Evolutionary conservation across 2,113 vertebrate genomes (phyloP), one percentile per base, ranked within the genome.

Genomic region (Clarias magur): DNA sequence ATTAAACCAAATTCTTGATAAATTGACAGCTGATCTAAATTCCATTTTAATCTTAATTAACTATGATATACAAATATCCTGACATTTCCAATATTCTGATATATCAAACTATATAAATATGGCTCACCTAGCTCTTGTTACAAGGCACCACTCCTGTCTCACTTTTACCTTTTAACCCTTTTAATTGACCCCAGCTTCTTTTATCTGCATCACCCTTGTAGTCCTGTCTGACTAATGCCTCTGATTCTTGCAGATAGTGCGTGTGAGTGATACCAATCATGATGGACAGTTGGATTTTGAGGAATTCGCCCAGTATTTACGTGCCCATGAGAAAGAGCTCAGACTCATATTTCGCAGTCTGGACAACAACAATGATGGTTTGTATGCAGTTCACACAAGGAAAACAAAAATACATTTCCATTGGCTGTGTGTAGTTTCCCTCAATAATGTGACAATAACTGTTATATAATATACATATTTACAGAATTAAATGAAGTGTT

Each of bases 331-430:
- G 85, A 96, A 95, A 88, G 94, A 95, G n/a, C 93, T 97, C 65
- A 88, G 92, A 79, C 93, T 96, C 84, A 96, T 97, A 90, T 97
- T 97, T 89, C 93, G 93, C 88, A 97, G 92, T 84, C 88, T 97
- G 60, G 97, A 97, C 92, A 93, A 70, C 87, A 97, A 97, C 92
- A 93, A 95, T 57, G 97, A 97, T 8, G 97, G 96, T 97, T 89
- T 82, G 91, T 76, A 57, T 4, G 0, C 81, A 8, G 8, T 27
- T 48, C 75, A 68, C 25, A 5, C 16, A 73, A 80, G n/a, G n/a
- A 79, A 57, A 80, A 83, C 0, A 23, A 38, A 25, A 59, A 27
- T 4, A 30, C 62, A 57, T 57, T 34, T 17, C 0, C 16, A 75
- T 16, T 65, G 30, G 67, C 34, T 68, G 11, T 48, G 25, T 78